These are phyloP conservation scores for Parotia lawesii DNA, from an alignment of 2,113 vertebrate genomes.

Conservation along the genomic window DNA sequence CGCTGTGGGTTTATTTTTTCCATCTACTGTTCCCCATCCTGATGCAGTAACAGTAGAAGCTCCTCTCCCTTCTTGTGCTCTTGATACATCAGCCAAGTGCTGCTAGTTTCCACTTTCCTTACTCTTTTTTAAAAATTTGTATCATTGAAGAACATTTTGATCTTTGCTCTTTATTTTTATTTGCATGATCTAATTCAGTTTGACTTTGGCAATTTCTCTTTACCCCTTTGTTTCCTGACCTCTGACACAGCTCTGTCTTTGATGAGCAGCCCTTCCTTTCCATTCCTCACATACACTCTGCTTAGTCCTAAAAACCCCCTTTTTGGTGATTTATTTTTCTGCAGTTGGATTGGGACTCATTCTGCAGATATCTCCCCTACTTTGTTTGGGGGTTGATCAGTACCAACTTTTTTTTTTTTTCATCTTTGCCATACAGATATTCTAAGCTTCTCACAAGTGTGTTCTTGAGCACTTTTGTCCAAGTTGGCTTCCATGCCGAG, in stretches of 20 bases:
- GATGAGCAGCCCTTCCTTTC: not conserved
- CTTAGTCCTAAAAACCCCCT: not conserved
- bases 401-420: not conserved
- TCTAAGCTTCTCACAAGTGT: not conserved
- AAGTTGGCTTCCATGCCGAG: accelerated
- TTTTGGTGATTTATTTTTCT: not conserved
- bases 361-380: not conserved
- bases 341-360: not conserved
- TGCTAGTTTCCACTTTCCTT: not conserved
- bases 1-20: not conserved
- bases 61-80: not conserved
- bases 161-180: constrained; percentile 16
- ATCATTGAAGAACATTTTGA: not conserved
- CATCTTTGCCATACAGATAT: not conserved
- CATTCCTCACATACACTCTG: not conserved
- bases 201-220: constrained; percentile 15
- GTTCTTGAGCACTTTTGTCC: not conserved
- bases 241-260: not conserved
- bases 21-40: not conserved
- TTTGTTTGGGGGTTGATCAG: not conserved
- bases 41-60: not conserved
- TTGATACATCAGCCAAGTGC: not conserved
- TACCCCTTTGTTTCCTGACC: constrained; percentile 20
- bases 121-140: not conserved
- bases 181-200: constrained; percentile 12